Evolutionary conservation across 2,113 vertebrate genomes (phyloP).

Genomic region (Lagenorhynchus albirostris): DNA sequence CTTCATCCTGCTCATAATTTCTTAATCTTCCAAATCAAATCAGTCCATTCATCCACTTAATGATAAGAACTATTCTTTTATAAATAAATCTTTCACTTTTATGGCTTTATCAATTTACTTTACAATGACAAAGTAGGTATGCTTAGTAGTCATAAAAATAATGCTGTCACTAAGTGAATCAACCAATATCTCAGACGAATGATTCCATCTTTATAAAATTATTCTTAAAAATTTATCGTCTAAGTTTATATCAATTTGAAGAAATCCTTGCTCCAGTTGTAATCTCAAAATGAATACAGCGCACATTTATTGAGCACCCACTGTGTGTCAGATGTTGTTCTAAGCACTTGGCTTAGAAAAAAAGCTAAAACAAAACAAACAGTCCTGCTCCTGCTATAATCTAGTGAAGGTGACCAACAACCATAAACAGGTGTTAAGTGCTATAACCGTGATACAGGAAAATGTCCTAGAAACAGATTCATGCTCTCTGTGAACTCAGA

Average conservation of each 20-base stretch:
- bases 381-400: background rate
- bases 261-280: background rate
- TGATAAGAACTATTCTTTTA: background rate
- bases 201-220: background rate
- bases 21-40: background rate
- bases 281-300: background rate
- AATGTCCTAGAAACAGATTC: background rate
- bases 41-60: background rate
- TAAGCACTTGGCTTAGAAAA: background rate
- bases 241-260: constrained; percentile 8
- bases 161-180: background rate
- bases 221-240: background rate
- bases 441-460: background rate
- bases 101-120: background rate
- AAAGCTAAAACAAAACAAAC: background rate
- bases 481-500: background rate
- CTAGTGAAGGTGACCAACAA: background rate
- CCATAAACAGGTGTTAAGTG: background rate
- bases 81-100: background rate
- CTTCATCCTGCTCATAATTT: background rate
- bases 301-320: background rate
- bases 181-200: background rate
- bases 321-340: background rate
- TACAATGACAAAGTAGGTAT: background rate
- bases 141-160: background rate